Conservation (phyloP, 2,888 invertebrate genomes). For the Ischnus inquisitorius region DNA sequence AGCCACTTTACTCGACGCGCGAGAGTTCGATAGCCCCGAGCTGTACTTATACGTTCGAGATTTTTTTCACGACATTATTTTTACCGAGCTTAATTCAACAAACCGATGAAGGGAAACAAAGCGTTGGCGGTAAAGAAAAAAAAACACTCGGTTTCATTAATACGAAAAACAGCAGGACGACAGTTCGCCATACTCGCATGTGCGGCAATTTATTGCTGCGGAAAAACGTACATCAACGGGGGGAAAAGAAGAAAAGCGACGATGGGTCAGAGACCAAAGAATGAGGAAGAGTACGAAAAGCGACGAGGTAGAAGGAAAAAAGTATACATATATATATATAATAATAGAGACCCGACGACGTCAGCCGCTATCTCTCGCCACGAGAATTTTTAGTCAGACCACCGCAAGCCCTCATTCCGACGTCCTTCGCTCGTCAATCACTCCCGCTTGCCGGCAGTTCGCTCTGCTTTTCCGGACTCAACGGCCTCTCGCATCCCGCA, state of each 20-base stretch:
- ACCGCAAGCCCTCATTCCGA: conserved; percentile 47
- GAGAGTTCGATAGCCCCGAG: conserved; percentile 3
- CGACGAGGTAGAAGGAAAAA: conserved; percentile 28
- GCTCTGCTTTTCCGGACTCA: conserved; percentile 72
- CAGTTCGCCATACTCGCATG: neutral
- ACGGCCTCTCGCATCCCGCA: conserved; percentile 63
- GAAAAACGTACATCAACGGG: conserved; percentile 49
- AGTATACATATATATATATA: neutral
- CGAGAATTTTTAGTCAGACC: conserved; percentile 75
- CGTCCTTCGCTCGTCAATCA: conserved; percentile 78
- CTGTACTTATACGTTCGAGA: neutral
- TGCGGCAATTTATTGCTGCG: conserved; percentile 25
- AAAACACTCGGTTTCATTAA: neutral
- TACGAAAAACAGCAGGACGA: conserved; percentile 24
- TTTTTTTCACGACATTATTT: neutral
- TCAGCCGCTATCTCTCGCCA: conserved; percentile 48
- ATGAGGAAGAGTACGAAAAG: conserved; percentile 35
- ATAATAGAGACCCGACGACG: conserved; percentile 55
- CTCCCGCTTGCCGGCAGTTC: conserved; percentile 55
- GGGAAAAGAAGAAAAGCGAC: conserved; percentile 23
- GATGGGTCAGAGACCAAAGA: conserved; percentile 33
- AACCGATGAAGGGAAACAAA: neutral
- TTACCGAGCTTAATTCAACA: neutral
- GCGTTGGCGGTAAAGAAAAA: neutral
- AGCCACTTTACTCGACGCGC: conserved; percentile 57